Conservation (phyloP, 1,140 invertebrate genomes). For the Vanessa tameamea region DNA sequence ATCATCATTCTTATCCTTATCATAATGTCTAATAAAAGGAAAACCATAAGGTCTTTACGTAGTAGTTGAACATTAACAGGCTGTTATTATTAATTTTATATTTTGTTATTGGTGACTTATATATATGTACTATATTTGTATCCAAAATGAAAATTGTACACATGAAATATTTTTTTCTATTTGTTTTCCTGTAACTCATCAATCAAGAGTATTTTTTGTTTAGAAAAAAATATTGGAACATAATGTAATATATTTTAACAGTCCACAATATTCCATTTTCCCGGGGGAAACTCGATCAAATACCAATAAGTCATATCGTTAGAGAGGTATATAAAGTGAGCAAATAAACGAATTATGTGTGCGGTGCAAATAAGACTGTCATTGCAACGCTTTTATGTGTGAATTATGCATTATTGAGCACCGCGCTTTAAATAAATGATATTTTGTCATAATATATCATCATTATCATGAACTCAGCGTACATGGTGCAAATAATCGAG, state of each 20-base stretch:
- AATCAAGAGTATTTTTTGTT: slow-evolving; percentile 9
- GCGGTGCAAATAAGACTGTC: slow-evolving; percentile 51
- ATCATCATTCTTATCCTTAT: no score
- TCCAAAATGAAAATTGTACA: no score
- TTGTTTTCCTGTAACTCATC: background rate
- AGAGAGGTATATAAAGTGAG: slow-evolving; percentile 36
- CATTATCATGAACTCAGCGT: no score
- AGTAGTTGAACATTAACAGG: no score
- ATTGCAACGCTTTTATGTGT: slow-evolving; percentile 25
- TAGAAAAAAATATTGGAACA: slow-evolving; percentile 3
- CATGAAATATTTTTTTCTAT: no score
- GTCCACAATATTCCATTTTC: slow-evolving; percentile 5
- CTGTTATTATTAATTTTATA: no score
- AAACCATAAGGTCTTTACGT: no score
- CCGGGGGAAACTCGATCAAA: slow-evolving; percentile 6
- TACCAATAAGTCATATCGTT: slow-evolving; percentile 18
- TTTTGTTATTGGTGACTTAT: no score
- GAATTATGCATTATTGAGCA: slow-evolving; percentile 63
- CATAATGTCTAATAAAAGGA: no score
- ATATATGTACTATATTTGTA: no score
- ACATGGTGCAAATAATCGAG: no score
- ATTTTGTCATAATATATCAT: background rate
- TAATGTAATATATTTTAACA: background rate
- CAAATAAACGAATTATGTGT: slow-evolving; percentile 45
- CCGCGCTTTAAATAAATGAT: slow-evolving; percentile 55